A percentile compares a stretch with the other conserved stretches of the same genome.
phyloP scores from a whole-genome alignment of 2,113 vertebrate genomes.

The Psilopsiagon aurifrons region DNA sequence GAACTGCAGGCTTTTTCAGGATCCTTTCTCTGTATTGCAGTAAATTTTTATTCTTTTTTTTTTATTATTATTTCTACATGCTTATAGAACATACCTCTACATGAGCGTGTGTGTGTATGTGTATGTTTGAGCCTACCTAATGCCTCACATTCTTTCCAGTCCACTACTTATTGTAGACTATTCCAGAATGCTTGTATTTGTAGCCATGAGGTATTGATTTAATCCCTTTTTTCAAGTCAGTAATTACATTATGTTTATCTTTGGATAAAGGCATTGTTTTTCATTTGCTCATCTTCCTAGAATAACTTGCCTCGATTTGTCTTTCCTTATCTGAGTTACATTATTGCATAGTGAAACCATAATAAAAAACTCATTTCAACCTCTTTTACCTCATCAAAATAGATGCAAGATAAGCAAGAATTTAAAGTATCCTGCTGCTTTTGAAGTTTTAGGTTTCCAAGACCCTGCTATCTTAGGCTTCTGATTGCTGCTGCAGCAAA shows the following conservation, averaged over 20 bases:
- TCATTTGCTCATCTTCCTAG: slow-evolving; percentile 32
- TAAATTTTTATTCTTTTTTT: neutral
- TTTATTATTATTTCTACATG: neutral
- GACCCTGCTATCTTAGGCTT: neutral
- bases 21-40: neutral
- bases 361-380: neutral
- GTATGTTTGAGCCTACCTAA: neutral
- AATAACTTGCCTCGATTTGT: neutral
- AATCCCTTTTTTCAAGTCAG: neutral
- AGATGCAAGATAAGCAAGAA: neutral
- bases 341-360: neutral
- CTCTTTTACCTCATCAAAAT: neutral
- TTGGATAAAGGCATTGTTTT: neutral
- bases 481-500: neutral
- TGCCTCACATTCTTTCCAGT: neutral
- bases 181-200: neutral
- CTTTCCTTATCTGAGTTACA: slow-evolving; percentile 14
- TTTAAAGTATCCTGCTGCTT: neutral
- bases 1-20: neutral
- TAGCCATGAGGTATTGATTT: slow-evolving; percentile 23
- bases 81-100: neutral
- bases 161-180: neutral
- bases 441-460: neutral
- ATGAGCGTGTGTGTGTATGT: neutral
- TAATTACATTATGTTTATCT: slow-evolving; percentile 24